These are phyloP conservation scores for Bryconaethiops microstoma DNA, from an alignment of 2,797 vertebrate species.

Conservation along the genomic window DNA sequence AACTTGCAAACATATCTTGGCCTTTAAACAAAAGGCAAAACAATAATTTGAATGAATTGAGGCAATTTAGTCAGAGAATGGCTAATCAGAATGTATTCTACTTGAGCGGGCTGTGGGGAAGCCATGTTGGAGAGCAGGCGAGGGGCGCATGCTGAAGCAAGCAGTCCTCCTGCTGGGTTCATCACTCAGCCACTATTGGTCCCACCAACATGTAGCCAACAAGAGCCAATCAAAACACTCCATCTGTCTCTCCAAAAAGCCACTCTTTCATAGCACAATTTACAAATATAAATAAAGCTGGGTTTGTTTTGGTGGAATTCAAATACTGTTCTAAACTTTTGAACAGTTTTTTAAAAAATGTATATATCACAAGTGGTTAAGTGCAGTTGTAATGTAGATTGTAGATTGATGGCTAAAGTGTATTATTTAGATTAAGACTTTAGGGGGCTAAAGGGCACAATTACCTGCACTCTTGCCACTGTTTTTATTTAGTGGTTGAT, in stretches of 20 bases:
- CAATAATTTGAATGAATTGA: conserved; percentile 84
- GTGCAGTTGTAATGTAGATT: too few species aligned
- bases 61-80: conserved; percentile 78
- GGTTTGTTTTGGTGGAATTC: conserved; percentile 53
- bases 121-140: conserved; percentile 60
- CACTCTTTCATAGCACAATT: conserved; percentile 61
- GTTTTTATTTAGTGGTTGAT: too few species aligned
- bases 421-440: background rate
- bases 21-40: conserved; percentile 82
- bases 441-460: background rate
- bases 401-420: background rate
- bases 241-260: conserved; percentile 60
- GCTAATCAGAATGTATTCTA: conserved; percentile 81
- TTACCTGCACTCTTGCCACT: background rate
- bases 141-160: conserved; percentile 47
- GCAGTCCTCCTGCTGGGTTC: conserved; percentile 62
- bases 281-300: conserved; percentile 61
- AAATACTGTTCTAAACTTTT: conserved; percentile 36
- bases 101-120: conserved; percentile 68
- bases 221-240: conserved; percentile 69
- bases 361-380: background rate
- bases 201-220: conserved; percentile 68
- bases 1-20: conserved; percentile 74
- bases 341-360: background rate
- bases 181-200: conserved; percentile 62